Evolutionary conservation across 2,888 invertebrate genomes (phyloP).

Genomic region (Sesia bembeciformis): DNA sequence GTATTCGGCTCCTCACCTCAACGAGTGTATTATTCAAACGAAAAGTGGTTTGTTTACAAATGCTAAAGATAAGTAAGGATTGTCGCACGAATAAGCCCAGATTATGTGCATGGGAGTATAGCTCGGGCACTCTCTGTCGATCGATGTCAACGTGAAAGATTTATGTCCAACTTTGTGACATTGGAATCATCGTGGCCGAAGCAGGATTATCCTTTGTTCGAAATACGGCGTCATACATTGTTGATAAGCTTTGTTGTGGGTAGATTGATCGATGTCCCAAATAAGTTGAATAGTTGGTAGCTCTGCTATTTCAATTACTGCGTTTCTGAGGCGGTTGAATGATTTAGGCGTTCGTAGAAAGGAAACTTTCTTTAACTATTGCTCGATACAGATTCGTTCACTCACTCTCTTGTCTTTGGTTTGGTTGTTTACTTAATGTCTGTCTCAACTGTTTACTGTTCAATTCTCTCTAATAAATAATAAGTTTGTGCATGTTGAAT

Average conservation of each 20-base stretch:
- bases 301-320: conserved; percentile 8
- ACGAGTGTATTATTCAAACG: conserved; percentile 64
- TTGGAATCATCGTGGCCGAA: conserved; percentile 46
- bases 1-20: conserved; percentile 63
- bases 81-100: conserved; percentile 17
- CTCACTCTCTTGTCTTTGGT: no score
- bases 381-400: no score
- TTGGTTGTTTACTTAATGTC: no score
- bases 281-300: conserved; percentile 16
- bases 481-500: no score
- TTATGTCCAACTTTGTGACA: conserved; percentile 63
- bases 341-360: background rate
- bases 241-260: conserved; percentile 44
- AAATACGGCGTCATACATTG: conserved; percentile 47
- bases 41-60: conserved; percentile 67
- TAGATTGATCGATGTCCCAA: conserved; percentile 26
- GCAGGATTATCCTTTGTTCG: conserved; percentile 61
- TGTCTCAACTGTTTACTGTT: no score
- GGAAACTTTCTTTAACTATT: background rate
- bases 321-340: background rate
- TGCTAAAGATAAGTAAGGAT: conserved; percentile 51
- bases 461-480: no score
- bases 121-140: conserved; percentile 40
- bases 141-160: conserved; percentile 57
- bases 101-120: conserved; percentile 24